Evolutionary conservation across 2,888 invertebrate genomes (phyloP), one percentile per base, ranked within the genome.

Genomic region (Axea sp.): DNA sequence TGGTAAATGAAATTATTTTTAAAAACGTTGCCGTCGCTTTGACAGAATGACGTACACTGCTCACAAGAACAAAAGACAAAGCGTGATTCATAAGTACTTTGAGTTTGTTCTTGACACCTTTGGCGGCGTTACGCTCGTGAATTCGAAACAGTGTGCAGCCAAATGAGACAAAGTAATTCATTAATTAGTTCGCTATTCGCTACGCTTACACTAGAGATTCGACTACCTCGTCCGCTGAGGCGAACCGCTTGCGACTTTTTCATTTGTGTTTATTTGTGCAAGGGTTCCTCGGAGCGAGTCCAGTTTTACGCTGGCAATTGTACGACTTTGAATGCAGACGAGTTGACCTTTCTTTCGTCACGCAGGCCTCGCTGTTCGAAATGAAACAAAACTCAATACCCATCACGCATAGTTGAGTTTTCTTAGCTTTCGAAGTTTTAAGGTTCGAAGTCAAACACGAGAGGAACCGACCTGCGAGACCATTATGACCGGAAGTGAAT

Each of bases 201-300:
- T 84, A 85, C 76, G 75, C 76, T 85, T 86, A 86, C 53, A 60
- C 81, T 85, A 84, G 78, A 79, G 80, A 82, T 84, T 84, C 82
- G 80, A 78, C 81, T 73, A 84, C 84, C 86, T 86, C 86, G 84
- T 84, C 86, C 86, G 83, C 86, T 83, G 83, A 86, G 83, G 78
- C 74, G 80, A 83, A 77, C 82, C 79, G 80, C 79, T 81, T 77
- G 78, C 62, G 59, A 74, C 57, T 76, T 75, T 59, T 72, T 68
- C 49, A 67, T 73, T 74, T 72, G 57, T 59, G 26, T 64, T 72
- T 30, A 59, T 62, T 49, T 60, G 73, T 75, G 72, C 78, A 80
- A 82, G 84, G 82, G 82, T 76, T 83, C 80, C 43, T 86, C 87
- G 84, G 84, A 86, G 87, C 87, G 82, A 83, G 85, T 87, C 86